phyloP scores from a whole-genome alignment of 2,113 vertebrate genomes.

The Eleginops maclovinus region DNA sequence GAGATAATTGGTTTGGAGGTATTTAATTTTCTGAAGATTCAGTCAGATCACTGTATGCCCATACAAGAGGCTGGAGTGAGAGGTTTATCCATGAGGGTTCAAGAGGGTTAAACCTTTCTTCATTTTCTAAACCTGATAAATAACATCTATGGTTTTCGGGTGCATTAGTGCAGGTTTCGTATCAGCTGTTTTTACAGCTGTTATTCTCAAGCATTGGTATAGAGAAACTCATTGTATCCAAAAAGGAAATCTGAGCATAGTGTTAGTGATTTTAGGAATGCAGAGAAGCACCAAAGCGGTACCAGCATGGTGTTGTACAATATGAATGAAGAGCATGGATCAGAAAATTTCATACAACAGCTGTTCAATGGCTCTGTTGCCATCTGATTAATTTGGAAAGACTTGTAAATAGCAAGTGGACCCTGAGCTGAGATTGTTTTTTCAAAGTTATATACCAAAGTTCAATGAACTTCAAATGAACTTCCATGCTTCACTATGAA shows the following conservation, averaged over 20 bases:
- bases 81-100: conserved; percentile 42
- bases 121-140: conserved; percentile 58
- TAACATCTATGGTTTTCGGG: conserved; percentile 62
- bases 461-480: background rate
- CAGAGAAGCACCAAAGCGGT: conserved; percentile 3
- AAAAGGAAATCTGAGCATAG: conserved; percentile 54
- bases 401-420: background rate
- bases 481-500: background rate
- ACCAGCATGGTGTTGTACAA: background rate
- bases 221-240: conserved; percentile 51
- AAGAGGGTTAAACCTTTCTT: conserved; percentile 38
- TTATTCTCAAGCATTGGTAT: conserved; percentile 61
- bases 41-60: conserved; percentile 28
- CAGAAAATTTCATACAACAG: background rate
- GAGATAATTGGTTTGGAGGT: conserved; percentile 58
- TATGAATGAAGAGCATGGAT: conserved; percentile 14
- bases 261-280: conserved; percentile 16
- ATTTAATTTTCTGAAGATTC: conserved; percentile 62
- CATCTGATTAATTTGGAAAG: background rate
- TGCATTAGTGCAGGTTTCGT: conserved; percentile 67
- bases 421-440: conserved; percentile 3
- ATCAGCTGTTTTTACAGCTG: conserved; percentile 84
- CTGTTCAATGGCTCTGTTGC: background rate
- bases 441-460: background rate
- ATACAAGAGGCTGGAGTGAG: conserved; percentile 8